These are phyloP conservation scores for Drosophila mauritiana DNA, from an alignment of 1,140 invertebrate species.

Conservation along the genomic window DNA sequence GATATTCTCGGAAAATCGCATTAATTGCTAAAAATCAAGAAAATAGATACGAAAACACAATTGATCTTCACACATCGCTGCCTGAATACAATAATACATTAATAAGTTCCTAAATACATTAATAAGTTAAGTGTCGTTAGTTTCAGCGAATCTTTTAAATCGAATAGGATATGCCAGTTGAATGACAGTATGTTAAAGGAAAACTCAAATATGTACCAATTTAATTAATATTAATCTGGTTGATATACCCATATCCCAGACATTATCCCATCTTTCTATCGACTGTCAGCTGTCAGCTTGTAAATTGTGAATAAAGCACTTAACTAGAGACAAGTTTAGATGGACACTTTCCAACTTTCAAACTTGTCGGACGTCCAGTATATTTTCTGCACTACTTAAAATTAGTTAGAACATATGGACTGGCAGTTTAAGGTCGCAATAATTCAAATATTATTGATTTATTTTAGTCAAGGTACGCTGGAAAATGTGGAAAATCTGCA, in stretches of 20 bases:
- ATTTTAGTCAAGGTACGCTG: not conserved
- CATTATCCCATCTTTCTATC: too few relatives aligned
- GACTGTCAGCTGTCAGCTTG: not conserved
- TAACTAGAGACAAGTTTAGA: too few relatives aligned
- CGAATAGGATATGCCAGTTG: too few relatives aligned
- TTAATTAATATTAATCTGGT: too few relatives aligned
- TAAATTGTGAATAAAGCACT: too few relatives aligned
- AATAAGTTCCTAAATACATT: too few relatives aligned
- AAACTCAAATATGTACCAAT: too few relatives aligned
- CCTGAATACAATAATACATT: too few relatives aligned
- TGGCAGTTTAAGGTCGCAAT: not conserved
- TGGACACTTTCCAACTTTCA: not conserved
- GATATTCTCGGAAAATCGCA: constrained; percentile 26
- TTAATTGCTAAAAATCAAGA: constrained; percentile 1
- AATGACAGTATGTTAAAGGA: too few relatives aligned
- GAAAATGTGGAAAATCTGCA: not conserved
- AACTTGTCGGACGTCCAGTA: not conserved
- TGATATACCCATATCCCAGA: too few relatives aligned
- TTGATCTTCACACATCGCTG: not conserved
- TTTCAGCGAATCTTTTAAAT: too few relatives aligned
- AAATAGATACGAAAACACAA: not conserved
- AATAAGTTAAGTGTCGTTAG: too few relatives aligned
- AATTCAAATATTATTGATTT: not conserved
- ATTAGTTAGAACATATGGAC: not conserved
- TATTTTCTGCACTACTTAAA: not conserved